Evolutionary conservation across 1,140 invertebrate species (phyloP).

Genomic region (Drosophila parabipectinata): DNA sequence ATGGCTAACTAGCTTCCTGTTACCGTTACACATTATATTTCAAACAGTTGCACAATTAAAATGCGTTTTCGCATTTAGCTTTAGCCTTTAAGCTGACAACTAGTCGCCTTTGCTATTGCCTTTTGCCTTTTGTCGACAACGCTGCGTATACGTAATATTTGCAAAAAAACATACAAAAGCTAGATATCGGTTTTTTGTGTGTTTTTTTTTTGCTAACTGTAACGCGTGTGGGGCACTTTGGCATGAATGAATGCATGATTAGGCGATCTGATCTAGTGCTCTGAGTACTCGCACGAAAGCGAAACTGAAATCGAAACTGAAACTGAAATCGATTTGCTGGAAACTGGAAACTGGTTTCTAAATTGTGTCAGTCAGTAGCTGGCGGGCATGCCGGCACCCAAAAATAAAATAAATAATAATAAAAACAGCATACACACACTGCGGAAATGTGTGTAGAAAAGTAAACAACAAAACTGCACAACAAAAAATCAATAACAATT

Average conservation of each 20-base stretch:
- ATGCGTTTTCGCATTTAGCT: conserved; percentile 47
- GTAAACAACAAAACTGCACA: conserved; percentile 26
- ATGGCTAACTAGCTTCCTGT: conserved; percentile 66
- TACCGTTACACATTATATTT: conserved; percentile 41
- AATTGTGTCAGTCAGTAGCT: conserved; percentile 75
- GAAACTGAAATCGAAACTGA: conserved; percentile 51
- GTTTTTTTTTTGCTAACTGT: conserved; percentile 18
- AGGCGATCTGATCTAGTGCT: conserved; percentile 38
- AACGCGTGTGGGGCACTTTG: conserved; percentile 23
- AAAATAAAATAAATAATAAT: conserved; percentile 19
- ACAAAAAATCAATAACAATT: conserved; percentile 76
- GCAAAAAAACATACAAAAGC: conserved; percentile 18
- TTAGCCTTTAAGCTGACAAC: conserved; percentile 63
- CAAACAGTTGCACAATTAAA: conserved; percentile 36
- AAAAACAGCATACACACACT: conserved; percentile 20
- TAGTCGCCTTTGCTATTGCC: conserved; percentile 19
- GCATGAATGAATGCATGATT: conserved; percentile 73
- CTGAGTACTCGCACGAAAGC: conserved; percentile 34
- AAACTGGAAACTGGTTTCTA: conserved; percentile 74
- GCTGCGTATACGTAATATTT: conserved; percentile 61
- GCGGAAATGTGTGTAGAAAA: conserved; percentile 61
- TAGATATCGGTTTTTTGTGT: background rate
- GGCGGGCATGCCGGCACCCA: conserved; percentile 50
- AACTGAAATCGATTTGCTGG: conserved; percentile 36
- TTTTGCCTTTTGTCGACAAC: conserved; percentile 15